phyloP scores from a whole-genome alignment of 2,888 invertebrate genomes.

The Bellardia bayeri region DNA sequence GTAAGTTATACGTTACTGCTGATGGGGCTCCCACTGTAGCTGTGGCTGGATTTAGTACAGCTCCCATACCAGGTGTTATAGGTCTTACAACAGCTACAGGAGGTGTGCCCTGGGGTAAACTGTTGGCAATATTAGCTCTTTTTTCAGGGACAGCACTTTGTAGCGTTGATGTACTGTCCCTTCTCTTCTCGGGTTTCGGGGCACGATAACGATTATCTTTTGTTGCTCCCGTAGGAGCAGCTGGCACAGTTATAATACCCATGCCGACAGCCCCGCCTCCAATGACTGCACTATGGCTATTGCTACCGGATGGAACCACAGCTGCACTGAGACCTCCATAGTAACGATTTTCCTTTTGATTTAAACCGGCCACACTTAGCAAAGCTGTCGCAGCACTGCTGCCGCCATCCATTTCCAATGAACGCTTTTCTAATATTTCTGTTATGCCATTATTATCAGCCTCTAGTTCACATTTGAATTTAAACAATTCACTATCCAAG shows the following conservation, averaged over 20 bases:
- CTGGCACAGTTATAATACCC: slow-evolving; percentile 70
- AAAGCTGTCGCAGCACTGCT: slow-evolving; percentile 84
- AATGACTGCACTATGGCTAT: slow-evolving; percentile 75
- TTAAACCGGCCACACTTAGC: slow-evolving; percentile 84
- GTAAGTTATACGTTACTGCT: slow-evolving; percentile 88
- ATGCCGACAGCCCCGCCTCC: slow-evolving; percentile 69
- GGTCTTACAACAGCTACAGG: slow-evolving; percentile 80
- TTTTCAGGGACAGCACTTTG: slow-evolving; percentile 80
- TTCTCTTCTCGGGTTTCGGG: slow-evolving; percentile 90
- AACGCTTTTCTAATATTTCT: slow-evolving; percentile 96
- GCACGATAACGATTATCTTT: slow-evolving; percentile 85
- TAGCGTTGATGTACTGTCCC: slow-evolving; percentile 87
- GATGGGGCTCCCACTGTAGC: slow-evolving; percentile 80
- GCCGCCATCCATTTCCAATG: slow-evolving; percentile 91
- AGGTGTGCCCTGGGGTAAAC: slow-evolving; percentile 75
- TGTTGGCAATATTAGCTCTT: slow-evolving; percentile 80
- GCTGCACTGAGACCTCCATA: slow-evolving; percentile 79
- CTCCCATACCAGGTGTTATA: slow-evolving; percentile 79
- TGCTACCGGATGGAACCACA: slow-evolving; percentile 76
- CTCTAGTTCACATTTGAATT: slow-evolving; percentile 99
- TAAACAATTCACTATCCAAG: slow-evolving; percentile 94
- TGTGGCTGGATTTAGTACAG: slow-evolving; percentile 78
- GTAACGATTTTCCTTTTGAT: slow-evolving; percentile 93
- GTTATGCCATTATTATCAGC: slow-evolving; percentile 99
- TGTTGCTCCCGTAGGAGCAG: slow-evolving; percentile 72